A percentile compares a stretch with the other conserved stretches of the same genome.
Conservation (phyloP, 2,113 vertebrate species). For the Dasyurus viverrinus region DNA sequence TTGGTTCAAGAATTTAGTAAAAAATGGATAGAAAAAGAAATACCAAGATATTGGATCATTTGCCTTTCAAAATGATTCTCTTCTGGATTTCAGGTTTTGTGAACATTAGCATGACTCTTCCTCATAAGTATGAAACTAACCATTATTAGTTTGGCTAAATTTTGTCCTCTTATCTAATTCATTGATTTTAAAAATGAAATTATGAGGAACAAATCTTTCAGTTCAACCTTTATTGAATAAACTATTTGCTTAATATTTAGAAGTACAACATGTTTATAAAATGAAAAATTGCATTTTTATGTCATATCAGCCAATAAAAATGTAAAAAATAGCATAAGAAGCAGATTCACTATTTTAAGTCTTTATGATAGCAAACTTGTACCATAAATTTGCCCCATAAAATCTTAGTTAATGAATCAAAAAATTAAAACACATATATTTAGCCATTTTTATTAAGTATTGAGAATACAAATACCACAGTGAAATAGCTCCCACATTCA, state of each 20-base stretch:
- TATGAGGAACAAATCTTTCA: neutral
- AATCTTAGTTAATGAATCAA: conserved; percentile 60
- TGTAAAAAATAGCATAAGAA: conserved; percentile 47
- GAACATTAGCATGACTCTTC: conserved; percentile 4
- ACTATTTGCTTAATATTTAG: neutral
- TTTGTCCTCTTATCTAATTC: conserved; percentile 10
- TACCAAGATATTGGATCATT: neutral
- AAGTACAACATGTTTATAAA: conserved; percentile 27
- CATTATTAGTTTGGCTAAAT: conserved; percentile 12
- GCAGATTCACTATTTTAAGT: conserved; percentile 56
- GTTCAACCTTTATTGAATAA: conserved; percentile 43
- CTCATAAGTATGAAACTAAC: conserved; percentile 25
- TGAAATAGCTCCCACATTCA: neutral
- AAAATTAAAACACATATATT: conserved; percentile 23
- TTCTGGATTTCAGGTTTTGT: neutral
- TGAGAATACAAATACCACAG: neutral
- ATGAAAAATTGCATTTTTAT: conserved; percentile 56
- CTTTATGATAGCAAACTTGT: conserved; percentile 48
- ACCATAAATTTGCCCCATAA: conserved; percentile 50
- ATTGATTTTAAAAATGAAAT: conserved; percentile 23
- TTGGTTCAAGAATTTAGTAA: conserved; percentile 17
- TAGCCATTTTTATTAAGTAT: neutral
- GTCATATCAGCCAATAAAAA: conserved; percentile 23
- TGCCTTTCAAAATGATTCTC: neutral
- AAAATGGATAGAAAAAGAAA: neutral